Conservation (phyloP, 2,797 vertebrate genomes). For the Prunella strophiata region DNA sequence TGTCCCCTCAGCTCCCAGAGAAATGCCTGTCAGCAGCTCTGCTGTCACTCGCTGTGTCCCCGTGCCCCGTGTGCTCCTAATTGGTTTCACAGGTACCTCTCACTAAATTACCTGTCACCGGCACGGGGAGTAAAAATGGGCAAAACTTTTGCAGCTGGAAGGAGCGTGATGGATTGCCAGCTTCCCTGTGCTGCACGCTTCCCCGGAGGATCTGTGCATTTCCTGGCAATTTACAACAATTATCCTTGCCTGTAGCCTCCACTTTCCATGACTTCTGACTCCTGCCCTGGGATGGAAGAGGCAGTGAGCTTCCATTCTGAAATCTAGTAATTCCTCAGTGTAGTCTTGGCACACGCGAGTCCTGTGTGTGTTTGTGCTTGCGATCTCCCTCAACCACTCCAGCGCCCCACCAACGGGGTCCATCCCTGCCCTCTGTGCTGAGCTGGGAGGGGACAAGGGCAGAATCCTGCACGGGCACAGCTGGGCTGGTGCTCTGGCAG, state of each 20-base stretch:
- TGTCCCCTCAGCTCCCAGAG: background rate
- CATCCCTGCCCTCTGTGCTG: background rate
- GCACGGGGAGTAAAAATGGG: background rate
- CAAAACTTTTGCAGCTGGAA: background rate
- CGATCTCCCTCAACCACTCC: too few species aligned
- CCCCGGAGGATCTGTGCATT: background rate
- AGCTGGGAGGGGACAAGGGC: accelerated
- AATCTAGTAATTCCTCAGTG: background rate
- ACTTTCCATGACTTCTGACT: background rate
- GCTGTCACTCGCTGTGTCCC: background rate
- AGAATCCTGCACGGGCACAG: background rate
- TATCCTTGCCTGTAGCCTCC: background rate
- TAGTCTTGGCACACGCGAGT: accelerated
- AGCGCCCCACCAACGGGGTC: accelerated
- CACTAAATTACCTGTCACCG: background rate
- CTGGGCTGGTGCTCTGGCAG: accelerated
- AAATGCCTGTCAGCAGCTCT: background rate
- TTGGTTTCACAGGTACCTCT: constrained; percentile 3
- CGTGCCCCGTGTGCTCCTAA: background rate
- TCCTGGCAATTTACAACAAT: background rate
- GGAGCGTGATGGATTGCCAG: background rate
- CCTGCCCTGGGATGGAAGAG: background rate
- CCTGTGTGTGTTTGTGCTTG: background rate
- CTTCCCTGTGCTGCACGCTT: background rate
- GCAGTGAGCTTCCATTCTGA: background rate